Evolutionary conservation across 2,888 invertebrate genomes (phyloP), one percentile per base, ranked within the genome.

Genomic region (Plusia festucae): DNA sequence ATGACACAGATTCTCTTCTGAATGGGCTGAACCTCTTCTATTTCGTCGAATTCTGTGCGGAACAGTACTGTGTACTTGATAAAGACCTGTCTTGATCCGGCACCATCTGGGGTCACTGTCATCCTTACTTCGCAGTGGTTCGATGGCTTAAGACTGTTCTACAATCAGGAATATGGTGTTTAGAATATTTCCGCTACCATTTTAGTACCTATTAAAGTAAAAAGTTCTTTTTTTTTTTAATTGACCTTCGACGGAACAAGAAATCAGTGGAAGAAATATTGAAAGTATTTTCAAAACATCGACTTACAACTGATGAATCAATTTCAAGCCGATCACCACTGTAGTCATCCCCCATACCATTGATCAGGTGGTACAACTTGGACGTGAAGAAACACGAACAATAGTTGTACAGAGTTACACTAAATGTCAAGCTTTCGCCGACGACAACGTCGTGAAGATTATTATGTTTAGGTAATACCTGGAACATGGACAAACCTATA

Each of bases 121-220:
- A 94, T 72, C 20, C 77, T 88, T 2, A 94, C 87, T 57, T 88
- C 83, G 64, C 92, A 92, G 67, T 89, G 82, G 9, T 85, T 88
- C 0, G 92, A 92, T 13, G 94, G 94, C 63, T 90, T 92, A 2
- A 95, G 80, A 70, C 91, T 91, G 67, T 94, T 95, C 95, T 95
- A 80, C 63, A 53, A 15, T 27, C 59, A 55, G 13, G 53, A 44
- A 44, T 8, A 49, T 24, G 52, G 22, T n/a, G 13, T 34, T 22
- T 1, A 18, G 62, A 64, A 15, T 18, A 53, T n/a, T 3, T 34
- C 0, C 16, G 11, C 51, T 4, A 8, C 0, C 13, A 2, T 7
- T 30, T 13, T n/a, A n/a, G n/a, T n/a, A n/a, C n/a, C n/a, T n/a
- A n/a, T n/a, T n/a, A n/a, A n/a, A n/a, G n/a, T n/a, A n/a, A n/a